Evolutionary conservation across 2,888 invertebrate species (phyloP), one percentile per base, ranked within the genome.

Genomic region (Lithosia quadra): DNA sequence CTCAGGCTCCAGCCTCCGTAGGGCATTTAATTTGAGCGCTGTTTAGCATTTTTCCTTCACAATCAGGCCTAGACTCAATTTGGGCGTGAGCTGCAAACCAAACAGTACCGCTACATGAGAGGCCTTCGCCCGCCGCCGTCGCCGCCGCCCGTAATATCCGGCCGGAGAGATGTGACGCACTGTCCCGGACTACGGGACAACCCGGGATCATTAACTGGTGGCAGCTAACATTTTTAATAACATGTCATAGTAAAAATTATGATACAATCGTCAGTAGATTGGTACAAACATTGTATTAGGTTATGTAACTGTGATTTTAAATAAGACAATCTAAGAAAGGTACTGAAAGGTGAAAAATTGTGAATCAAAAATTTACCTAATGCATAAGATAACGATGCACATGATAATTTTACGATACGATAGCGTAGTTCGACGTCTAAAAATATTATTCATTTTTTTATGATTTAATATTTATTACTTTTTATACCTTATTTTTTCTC

Each of bases 41-140:
- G 79, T 75, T 84, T 83, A 80, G 80, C 85, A 83, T 85, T 83
- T 84, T 83, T 76, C 65, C 74, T 58, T 75, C 66, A 81, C 77
- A 79, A 81, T 77, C 81, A 77, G 74, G 36, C 74, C 79, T 80
- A 80, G 81, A 82, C 81, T 83, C 81, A 78, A 84, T 84, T 81
- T 79, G 56, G 68, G 75, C 70, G 79, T 80, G 81, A 85, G 85
- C 82, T 77, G 79, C 65, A 73, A 74, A 61, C 69, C 75, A 83
- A 82, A 78, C 78, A 76, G 66, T n/a, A 62, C 66, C 34, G 70
- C 68, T 43, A 24, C 69, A 62, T 62, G 49, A 70, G 69, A 66
- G 67, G 79, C 77, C 72, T 65, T 76, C 64, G 75, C 70, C 63
- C 34, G 49, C 64, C 22, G 49, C 33, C n/a, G 15, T 21, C 57